Percentiles rank a stretch among this genome's conserved stretches.
Evolutionary conservation across 2,113 vertebrate species (phyloP).

Genomic region (Xiphophorus maculatus): DNA sequence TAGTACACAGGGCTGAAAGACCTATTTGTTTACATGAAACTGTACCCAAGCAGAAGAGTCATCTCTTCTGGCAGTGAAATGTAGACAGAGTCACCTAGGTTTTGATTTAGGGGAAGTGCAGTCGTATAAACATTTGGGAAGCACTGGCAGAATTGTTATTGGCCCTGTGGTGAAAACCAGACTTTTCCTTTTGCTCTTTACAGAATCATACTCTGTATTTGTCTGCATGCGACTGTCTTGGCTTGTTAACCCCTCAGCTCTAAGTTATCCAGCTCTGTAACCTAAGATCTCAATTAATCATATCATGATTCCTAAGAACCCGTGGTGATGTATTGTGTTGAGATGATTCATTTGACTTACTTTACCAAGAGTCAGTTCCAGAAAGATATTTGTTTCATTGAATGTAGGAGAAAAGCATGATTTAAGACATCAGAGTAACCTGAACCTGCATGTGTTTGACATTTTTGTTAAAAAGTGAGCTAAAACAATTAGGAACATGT

Average conservation of each 20-base stretch:
- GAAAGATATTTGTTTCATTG: constrained; percentile 1
- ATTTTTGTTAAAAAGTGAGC: background rate
- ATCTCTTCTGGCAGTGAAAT: constrained; percentile 58
- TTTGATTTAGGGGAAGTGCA: constrained; percentile 63
- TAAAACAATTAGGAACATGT: background rate
- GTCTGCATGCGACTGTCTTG: constrained; percentile 3
- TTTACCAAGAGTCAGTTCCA: background rate
- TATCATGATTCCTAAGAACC: background rate
- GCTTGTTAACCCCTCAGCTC: constrained; percentile 12
- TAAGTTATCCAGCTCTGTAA: background rate
- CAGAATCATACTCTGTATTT: constrained; percentile 19
- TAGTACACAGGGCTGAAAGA: constrained; percentile 51
- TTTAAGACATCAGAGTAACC: background rate
- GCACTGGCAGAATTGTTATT: constrained; percentile 46
- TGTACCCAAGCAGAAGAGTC: constrained; percentile 48
- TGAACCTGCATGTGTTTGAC: background rate
- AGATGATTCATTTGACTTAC: background rate
- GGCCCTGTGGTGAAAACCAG: constrained; percentile 35
- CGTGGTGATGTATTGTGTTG: background rate
- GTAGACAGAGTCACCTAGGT: constrained; percentile 61
- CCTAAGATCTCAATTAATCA: constrained; percentile 3
- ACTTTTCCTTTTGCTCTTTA: constrained; percentile 23
- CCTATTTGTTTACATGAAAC: constrained; percentile 62
- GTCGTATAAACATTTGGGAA: constrained; percentile 71
- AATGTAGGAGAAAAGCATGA: background rate